phyloP scores from a whole-genome alignment of 2,113 vertebrate genomes.

The Sprattus sprattus region DNA sequence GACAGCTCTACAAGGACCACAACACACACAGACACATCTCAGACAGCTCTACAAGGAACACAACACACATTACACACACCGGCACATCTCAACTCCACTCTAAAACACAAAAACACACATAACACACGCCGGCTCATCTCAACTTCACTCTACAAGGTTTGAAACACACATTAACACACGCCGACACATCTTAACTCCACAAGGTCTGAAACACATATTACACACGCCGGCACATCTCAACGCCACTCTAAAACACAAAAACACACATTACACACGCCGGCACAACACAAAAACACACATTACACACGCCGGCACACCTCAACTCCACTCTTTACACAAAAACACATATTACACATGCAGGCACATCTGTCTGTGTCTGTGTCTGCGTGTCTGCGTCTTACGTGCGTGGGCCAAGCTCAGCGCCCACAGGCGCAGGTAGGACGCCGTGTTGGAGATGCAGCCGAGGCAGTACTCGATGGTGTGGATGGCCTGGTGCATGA shows the following conservation, averaged over 20 bases:
- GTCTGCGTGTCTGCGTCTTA: slow-evolving; percentile 53
- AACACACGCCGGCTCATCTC: neutral
- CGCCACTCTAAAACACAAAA: neutral
- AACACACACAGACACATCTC: too few relatives aligned
- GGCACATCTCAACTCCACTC: neutral
- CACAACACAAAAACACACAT: neutral
- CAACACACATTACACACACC: neutral
- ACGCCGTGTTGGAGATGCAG: slow-evolving; percentile 80
- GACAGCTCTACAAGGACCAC: too few relatives aligned
- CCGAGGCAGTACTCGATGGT: slow-evolving; percentile 80
- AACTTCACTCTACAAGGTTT: neutral
- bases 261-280: neutral
- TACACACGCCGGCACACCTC: too few relatives aligned
- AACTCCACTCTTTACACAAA: too few relatives aligned
- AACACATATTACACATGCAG: neutral
- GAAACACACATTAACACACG: neutral
- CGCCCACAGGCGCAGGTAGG: slow-evolving; percentile 76
- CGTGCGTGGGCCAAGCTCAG: slow-evolving; percentile 77
- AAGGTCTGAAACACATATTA: slow-evolving; percentile 1
- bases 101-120: neutral
- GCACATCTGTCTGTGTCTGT: neutral
- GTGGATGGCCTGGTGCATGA: slow-evolving; percentile 78
- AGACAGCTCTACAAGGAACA: slow-evolving; percentile 57
- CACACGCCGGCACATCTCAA: neutral
- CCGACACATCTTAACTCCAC: too few relatives aligned